phyloP scores from a whole-genome alignment of 2,888 invertebrate species.

The Drosophila anomelani region DNA sequence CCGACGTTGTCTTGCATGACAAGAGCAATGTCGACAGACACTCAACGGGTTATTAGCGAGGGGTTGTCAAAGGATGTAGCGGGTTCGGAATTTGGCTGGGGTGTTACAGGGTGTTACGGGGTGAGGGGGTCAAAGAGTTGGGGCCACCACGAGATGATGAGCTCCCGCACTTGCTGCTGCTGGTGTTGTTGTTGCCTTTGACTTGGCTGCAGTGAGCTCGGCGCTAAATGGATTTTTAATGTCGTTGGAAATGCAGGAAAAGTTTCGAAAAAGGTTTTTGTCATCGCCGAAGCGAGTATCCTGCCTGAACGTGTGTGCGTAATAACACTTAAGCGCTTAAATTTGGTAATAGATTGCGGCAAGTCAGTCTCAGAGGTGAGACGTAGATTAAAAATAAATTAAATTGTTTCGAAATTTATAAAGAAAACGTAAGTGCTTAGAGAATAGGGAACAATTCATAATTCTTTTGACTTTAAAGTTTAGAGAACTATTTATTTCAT shows the following conservation, averaged over 20 bases:
- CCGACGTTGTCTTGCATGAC: constrained; percentile 38
- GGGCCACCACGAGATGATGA: constrained; percentile 40
- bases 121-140: neutral
- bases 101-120: neutral
- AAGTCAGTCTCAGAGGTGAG: constrained; percentile 13
- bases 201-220: constrained; percentile 64
- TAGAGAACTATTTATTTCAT: no score
- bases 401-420: no score
- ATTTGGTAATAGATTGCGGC: constrained; percentile 39
- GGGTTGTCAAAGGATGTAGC: constrained; percentile 32
- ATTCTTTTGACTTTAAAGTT: neutral
- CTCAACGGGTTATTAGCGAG: constrained; percentile 73
- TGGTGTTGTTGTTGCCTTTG: constrained; percentile 25
- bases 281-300: constrained; percentile 52
- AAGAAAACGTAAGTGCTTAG: neutral
- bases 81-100: neutral
- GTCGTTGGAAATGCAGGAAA: constrained; percentile 74
- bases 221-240: constrained; percentile 82
- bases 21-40: constrained; percentile 58
- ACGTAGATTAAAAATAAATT: neutral
- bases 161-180: constrained; percentile 34
- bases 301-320: constrained; percentile 43
- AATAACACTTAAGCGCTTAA: constrained; percentile 73
- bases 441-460: neutral
- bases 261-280: constrained; percentile 64